Percentiles rank a stretch among this genome's conserved stretches.
Conservation (phyloP, 2,113 vertebrate species). For the Orycteropus afer region DNA sequence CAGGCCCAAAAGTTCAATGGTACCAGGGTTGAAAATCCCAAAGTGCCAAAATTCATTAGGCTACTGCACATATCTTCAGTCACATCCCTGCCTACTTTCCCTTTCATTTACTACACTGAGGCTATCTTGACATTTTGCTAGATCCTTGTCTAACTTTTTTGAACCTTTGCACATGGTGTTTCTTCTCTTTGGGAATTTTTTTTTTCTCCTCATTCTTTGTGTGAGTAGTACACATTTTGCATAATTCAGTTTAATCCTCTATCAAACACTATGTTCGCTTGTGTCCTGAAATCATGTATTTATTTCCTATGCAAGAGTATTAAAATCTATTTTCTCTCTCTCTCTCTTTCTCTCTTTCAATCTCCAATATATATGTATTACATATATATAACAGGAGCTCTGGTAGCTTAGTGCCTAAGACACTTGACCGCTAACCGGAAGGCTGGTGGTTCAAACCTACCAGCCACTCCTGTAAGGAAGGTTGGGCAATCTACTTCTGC, state of each 20-base stretch:
- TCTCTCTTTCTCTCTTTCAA: too few species aligned
- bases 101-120: not conserved
- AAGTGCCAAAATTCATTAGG: not conserved
- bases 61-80: not conserved
- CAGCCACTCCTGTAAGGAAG: too few species aligned
- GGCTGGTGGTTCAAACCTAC: too few species aligned
- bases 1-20: not conserved
- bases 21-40: not conserved
- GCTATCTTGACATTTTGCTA: not conserved
- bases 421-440: too few species aligned
- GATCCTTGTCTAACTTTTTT: not conserved
- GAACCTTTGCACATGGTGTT: not conserved
- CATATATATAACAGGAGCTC: too few species aligned
- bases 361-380: too few species aligned
- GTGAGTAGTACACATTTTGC: not conserved
- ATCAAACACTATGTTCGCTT: not conserved
- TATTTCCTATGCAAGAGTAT: not conserved
- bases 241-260: not conserved
- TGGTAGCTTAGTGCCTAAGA: too few species aligned
- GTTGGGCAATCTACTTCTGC: too few species aligned
- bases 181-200: not conserved
- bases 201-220: not conserved
- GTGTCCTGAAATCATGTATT: not conserved
- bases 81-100: not conserved
- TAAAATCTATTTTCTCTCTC: not conserved